Conservation (phyloP, 2,888 invertebrate species). For the Chironomus riparius region DNA sequence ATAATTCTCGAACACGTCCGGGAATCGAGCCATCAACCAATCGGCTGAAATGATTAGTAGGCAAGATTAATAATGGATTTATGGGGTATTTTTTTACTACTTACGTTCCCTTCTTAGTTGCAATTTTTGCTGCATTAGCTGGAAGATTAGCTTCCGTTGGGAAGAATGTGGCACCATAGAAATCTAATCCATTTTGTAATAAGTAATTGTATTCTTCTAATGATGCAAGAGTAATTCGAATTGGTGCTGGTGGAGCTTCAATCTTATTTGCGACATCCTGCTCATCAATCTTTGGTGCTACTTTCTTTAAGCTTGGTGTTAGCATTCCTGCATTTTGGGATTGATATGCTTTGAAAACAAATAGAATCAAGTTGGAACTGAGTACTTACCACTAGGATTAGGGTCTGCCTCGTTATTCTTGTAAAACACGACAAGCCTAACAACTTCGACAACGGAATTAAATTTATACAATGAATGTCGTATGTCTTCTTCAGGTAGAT, state of each 20-base stretch:
- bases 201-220: constrained; percentile 68
- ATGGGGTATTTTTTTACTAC: neutral
- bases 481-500: constrained; percentile 76
- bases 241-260: constrained; percentile 53
- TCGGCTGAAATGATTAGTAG: constrained; percentile 39
- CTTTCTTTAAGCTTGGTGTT: constrained; percentile 21
- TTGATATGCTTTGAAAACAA: no score
- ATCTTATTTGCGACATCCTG: constrained; percentile 42
- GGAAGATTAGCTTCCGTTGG: constrained; percentile 69
- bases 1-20: constrained; percentile 59
- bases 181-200: constrained; percentile 74
- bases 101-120: constrained; percentile 43
- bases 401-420: constrained; percentile 38
- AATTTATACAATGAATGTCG: constrained; percentile 72
- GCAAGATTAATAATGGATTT: neutral
- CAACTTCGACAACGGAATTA: constrained; percentile 70
- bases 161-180: constrained; percentile 81
- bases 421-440: constrained; percentile 50
- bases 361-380: no score
- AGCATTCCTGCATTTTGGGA: constrained; percentile 18
- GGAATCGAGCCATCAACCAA: constrained; percentile 58
- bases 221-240: constrained; percentile 64
- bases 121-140: constrained; percentile 52
- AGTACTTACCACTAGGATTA: constrained; percentile 29
- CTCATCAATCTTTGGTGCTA: constrained; percentile 43